Conservation (phyloP, 1,140 invertebrate genomes). For the Trichonephila inaurata region DNA sequence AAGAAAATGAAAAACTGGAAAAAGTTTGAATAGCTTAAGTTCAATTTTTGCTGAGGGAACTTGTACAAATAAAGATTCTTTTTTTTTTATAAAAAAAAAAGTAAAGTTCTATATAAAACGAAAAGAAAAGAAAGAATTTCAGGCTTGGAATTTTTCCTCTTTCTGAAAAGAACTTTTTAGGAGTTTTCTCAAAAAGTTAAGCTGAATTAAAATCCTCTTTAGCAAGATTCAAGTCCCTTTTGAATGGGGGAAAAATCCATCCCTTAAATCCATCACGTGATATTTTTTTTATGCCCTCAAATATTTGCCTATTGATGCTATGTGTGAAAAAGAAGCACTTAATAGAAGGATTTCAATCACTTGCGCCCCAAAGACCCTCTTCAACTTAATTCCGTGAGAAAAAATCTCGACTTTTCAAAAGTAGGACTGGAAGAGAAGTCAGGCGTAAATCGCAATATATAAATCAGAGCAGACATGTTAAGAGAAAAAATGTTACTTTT, state of each 20-base stretch:
- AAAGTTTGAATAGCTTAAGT: neutral
- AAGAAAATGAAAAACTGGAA: neutral
- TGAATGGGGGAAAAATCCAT: conserved; percentile 38
- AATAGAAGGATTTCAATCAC: conserved; percentile 49
- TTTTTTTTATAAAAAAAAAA: neutral
- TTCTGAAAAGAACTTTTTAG: neutral
- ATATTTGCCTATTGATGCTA: conserved; percentile 49
- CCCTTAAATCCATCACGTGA: conserved; percentile 7
- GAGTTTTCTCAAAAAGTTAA: conserved; percentile 26
- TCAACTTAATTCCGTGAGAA: conserved; percentile 35
- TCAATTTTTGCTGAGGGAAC: neutral
- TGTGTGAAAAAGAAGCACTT: conserved; percentile 51
- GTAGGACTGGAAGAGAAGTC: conserved; percentile 3
- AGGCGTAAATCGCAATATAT: conserved; percentile 36
- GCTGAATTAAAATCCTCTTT: conserved; percentile 55
- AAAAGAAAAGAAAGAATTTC: neutral
- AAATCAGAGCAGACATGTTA: conserved; percentile 24
- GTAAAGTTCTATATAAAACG: neutral
- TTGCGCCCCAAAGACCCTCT: conserved; percentile 52
- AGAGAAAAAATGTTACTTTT: conserved; percentile 31
- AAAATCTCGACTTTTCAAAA: conserved; percentile 33
- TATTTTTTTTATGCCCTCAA: conserved; percentile 41
- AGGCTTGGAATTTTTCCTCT: neutral
- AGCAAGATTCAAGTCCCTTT: conserved; percentile 35
- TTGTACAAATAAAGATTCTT: neutral